Conservation (phyloP, 2,797 vertebrate genomes). For the Apodemus agrarius region DNA sequence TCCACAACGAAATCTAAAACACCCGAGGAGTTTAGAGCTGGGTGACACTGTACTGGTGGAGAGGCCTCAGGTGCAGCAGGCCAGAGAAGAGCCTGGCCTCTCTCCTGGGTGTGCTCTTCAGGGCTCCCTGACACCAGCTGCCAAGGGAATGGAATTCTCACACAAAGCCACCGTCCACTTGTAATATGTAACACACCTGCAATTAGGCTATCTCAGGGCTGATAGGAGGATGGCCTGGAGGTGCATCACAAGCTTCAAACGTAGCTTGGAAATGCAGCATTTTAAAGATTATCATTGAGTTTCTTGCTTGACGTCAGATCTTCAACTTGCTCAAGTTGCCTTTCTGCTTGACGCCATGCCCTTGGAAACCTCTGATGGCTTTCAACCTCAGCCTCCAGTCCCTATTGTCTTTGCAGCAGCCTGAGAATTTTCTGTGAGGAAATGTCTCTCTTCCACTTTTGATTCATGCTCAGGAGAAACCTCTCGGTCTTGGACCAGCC, state of each 20-base stretch:
- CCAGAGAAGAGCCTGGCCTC: background rate
- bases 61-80: background rate
- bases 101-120: background rate
- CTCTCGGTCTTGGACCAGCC: background rate
- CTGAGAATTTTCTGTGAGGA: background rate
- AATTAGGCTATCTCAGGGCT: background rate
- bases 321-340: background rate
- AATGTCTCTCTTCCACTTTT: background rate
- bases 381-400: background rate
- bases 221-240: background rate
- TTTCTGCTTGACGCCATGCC: background rate
- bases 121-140: background rate
- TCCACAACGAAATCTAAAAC: slow-evolving; percentile 58
- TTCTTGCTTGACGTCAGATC: background rate
- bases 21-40: background rate
- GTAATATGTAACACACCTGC: background rate
- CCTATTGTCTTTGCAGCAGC: background rate
- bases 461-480: background rate
- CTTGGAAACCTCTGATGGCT: background rate
- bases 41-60: background rate
- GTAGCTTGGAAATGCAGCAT: background rate
- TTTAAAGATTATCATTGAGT: background rate
- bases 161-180: background rate
- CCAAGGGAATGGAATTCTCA: background rate
- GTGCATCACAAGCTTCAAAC: background rate